A percentile compares a stretch with the other conserved stretches of the same genome.
Conservation (phyloP, 2,888 invertebrate genomes). For the Drosophila rubida region DNA sequence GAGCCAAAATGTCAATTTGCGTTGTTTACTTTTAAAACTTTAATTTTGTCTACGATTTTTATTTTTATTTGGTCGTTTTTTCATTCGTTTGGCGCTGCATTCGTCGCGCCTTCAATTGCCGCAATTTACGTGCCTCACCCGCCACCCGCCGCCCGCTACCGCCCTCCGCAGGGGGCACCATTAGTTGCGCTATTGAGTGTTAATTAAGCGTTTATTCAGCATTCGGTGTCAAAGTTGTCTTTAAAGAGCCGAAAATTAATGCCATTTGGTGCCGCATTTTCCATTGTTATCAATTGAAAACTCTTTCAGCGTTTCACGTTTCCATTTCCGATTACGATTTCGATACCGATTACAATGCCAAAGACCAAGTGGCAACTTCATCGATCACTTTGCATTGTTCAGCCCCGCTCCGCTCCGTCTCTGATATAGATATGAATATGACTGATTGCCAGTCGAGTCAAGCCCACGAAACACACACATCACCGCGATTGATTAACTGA, state of each 20-base stretch:
- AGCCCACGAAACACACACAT: neutral
- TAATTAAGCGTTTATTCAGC: conserved; percentile 81
- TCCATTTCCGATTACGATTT: conserved; percentile 55
- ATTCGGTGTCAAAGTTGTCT: conserved; percentile 76
- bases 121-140: conserved; percentile 55
- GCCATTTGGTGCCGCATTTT: conserved; percentile 65
- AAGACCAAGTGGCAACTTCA: conserved; percentile 62
- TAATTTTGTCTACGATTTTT: conserved; percentile 63
- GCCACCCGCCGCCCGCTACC: neutral
- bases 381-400: conserved; percentile 72
- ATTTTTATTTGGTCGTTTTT: conserved; percentile 13
- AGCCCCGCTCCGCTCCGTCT: conserved; percentile 5
- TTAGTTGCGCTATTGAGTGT: conserved; percentile 75
- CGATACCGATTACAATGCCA: conserved; percentile 49
- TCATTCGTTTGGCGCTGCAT: conserved; percentile 63
- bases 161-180: conserved; percentile 46
- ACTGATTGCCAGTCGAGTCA: conserved; percentile 40
- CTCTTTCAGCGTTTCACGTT: conserved; percentile 28
- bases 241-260: conserved; percentile 76
- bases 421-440: conserved; percentile 46
- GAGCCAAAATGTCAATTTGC: conserved; percentile 77
- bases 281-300: conserved; percentile 76
- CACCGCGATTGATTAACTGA: conserved; percentile 21
- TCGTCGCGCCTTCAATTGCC: conserved; percentile 79
- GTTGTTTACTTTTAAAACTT: conserved; percentile 77